phyloP scores from a whole-genome alignment of 1,140 invertebrate species.

The Agrypnia vestita region DNA sequence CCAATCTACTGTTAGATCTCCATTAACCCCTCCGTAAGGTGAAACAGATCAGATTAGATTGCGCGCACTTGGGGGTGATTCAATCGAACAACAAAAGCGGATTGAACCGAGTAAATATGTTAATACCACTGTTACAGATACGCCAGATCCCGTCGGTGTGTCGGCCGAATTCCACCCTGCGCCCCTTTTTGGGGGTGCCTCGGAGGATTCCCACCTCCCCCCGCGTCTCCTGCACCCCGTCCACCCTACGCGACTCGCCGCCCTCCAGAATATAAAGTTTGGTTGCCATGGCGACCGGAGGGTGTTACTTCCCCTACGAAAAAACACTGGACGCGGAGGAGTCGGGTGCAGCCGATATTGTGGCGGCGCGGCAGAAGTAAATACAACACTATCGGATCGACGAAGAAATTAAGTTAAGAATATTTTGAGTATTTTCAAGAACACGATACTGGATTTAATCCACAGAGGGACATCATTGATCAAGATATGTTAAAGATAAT shows the following conservation, averaged over 20 bases:
- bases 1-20: too few species aligned
- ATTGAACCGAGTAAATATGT: not conserved
- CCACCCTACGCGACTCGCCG: not conserved
- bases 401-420: too few species aligned
- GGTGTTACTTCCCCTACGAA: slow-evolving; percentile 29
- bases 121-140: not conserved
- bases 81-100: too few species aligned
- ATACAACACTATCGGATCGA: too few species aligned
- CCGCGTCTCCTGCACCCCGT: slow-evolving; percentile 9
- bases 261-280: slow-evolving; percentile 53
- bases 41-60: too few species aligned
- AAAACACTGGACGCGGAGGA: slow-evolving; percentile 26
- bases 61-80: too few species aligned
- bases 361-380: too few species aligned
- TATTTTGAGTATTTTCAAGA: too few species aligned
- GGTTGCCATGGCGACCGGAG: slow-evolving; percentile 49
- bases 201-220: slow-evolving; percentile 8
- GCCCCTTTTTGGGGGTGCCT: not conserved
- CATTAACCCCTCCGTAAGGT: too few species aligned
- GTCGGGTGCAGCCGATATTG: slow-evolving; percentile 13
- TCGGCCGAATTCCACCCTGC: slow-evolving; percentile 5
- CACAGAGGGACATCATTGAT: too few species aligned
- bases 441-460: too few species aligned
- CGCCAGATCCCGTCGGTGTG: slow-evolving; percentile 2
- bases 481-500: too few species aligned